phyloP scores from a whole-genome alignment of 2,888 invertebrate species.

The Synanthedon myopaeformis region DNA sequence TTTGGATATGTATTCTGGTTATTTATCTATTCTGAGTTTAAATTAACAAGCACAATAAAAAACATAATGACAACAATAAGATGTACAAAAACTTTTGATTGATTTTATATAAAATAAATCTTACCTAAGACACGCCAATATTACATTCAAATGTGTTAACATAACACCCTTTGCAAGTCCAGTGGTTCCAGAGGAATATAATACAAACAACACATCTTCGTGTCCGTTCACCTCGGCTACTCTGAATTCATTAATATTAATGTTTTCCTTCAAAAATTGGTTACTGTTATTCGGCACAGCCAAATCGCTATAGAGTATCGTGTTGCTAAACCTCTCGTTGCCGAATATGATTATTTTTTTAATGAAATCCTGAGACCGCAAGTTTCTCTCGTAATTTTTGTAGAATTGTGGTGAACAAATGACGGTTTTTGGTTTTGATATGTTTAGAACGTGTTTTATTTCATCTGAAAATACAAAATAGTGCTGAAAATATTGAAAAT shows the following conservation, averaged over 20 bases:
- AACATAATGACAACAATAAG: too few species aligned
- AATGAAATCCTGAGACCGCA: slow-evolving; percentile 18
- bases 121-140: slow-evolving; percentile 26
- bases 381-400: slow-evolving; percentile 22
- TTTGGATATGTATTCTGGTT: too few species aligned
- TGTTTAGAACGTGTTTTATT: slow-evolving; percentile 32
- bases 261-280: slow-evolving; percentile 14
- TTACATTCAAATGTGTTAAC: slow-evolving; percentile 36
- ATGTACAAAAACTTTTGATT: too few species aligned
- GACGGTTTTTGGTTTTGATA: slow-evolving; percentile 38
- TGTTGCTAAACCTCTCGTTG: slow-evolving; percentile 15
- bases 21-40: too few species aligned
- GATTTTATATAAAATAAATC: slow-evolving; percentile 12
- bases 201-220: slow-evolving; percentile 28
- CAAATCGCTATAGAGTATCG: slow-evolving; percentile 27
- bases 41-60: too few species aligned
- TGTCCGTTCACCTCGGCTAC: slow-evolving; percentile 31
- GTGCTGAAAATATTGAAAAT: background rate
- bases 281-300: slow-evolving; percentile 8
- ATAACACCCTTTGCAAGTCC: slow-evolving; percentile 52
- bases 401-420: slow-evolving; percentile 35
- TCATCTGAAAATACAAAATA: slow-evolving; percentile 32
- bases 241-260: slow-evolving; percentile 29
- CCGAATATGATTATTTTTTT: slow-evolving; percentile 36
- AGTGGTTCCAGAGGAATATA: slow-evolving; percentile 56